Percentiles rank a stretch among this genome's conserved stretches.
phyloP scores from a whole-genome alignment of 2,888 invertebrate species.

The Lasius fuliginosus region DNA sequence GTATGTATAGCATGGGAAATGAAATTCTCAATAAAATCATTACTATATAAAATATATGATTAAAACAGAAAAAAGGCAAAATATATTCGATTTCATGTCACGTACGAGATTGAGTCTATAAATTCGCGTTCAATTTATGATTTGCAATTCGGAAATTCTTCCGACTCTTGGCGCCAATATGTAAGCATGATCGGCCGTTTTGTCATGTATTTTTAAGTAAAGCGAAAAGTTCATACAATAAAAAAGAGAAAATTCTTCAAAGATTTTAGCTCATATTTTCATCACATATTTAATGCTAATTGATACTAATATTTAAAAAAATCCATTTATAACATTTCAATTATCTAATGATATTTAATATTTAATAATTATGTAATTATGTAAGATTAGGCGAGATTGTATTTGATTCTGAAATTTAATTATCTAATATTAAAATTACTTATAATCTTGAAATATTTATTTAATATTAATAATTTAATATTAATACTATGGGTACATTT shows the following conservation, averaged over 20 bases:
- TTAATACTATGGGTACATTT: background rate
- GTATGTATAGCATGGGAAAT: background rate
- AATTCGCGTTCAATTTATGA: constrained; percentile 5
- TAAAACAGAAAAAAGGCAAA: constrained; percentile 2
- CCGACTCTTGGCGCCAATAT: constrained; percentile 62
- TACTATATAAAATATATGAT: background rate
- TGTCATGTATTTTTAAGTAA: constrained; percentile 73
- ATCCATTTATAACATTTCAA: background rate
- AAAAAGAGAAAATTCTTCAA: constrained; percentile 64
- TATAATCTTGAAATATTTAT: background rate
- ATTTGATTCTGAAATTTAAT: constrained; percentile 2
- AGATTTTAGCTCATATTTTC: constrained; percentile 41
- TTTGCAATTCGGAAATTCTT: constrained; percentile 28
- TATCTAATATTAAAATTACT: constrained; percentile 5
- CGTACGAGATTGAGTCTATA: background rate
- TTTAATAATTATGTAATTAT: background rate
- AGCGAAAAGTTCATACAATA: constrained; percentile 68
- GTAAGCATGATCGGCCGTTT: constrained; percentile 54
- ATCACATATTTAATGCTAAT: constrained; percentile 35
- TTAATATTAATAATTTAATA: background rate
- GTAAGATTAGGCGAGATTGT: background rate
- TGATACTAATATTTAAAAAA: background rate
- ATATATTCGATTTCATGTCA: background rate
- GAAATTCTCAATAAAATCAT: constrained; percentile 25
- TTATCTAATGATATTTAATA: background rate